A percentile compares a stretch with the other conserved stretches of the same genome.
Evolutionary conservation across 1,140 invertebrate genomes (phyloP).

Genomic region (Bradynema listronoti): DNA sequence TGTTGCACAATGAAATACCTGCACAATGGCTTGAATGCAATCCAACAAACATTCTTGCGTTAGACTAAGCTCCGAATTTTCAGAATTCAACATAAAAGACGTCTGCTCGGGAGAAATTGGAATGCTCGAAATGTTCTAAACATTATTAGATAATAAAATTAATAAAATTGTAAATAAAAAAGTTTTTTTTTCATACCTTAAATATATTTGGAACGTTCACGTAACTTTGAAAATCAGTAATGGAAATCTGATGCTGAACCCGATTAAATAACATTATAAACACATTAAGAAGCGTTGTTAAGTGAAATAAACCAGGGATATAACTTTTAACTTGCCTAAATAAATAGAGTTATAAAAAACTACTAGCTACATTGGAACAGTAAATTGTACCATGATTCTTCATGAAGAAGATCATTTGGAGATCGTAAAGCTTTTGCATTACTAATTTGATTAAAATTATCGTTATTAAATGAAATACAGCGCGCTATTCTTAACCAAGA

Average conservation of each 20-base stretch:
- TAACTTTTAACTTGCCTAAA: slow-evolving; percentile 25
- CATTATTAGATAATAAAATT: neutral
- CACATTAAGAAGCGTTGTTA: slow-evolving; percentile 49
- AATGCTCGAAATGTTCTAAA: slow-evolving; percentile 43
- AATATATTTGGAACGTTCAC: slow-evolving; percentile 34
- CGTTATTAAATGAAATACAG: too few species aligned
- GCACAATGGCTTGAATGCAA: slow-evolving; percentile 32
- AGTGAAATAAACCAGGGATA: slow-evolving; percentile 50
- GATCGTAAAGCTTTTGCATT: slow-evolving; percentile 38
- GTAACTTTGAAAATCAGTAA: slow-evolving; percentile 37
- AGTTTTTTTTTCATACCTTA: slow-evolving; percentile 12
- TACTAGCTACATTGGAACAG: neutral
- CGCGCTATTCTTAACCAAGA: too few species aligned
- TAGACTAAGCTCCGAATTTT: slow-evolving; percentile 37
- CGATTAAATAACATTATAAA: slow-evolving; percentile 48
- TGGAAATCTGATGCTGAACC: slow-evolving; percentile 35
- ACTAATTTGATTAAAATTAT: too few species aligned
- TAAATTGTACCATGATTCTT: too few species aligned
- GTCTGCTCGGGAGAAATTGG: slow-evolving; percentile 45
- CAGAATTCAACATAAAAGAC: slow-evolving; percentile 45
- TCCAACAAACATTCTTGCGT: slow-evolving; percentile 54
- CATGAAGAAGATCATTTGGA: too few species aligned
- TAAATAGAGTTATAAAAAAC: too few species aligned
- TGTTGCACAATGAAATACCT: slow-evolving; percentile 29
- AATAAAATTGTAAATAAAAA: neutral